A percentile compares a stretch with the other conserved stretches of the same genome.
phyloP scores from a whole-genome alignment of 2,113 vertebrate species.

The Corapipo altera region DNA sequence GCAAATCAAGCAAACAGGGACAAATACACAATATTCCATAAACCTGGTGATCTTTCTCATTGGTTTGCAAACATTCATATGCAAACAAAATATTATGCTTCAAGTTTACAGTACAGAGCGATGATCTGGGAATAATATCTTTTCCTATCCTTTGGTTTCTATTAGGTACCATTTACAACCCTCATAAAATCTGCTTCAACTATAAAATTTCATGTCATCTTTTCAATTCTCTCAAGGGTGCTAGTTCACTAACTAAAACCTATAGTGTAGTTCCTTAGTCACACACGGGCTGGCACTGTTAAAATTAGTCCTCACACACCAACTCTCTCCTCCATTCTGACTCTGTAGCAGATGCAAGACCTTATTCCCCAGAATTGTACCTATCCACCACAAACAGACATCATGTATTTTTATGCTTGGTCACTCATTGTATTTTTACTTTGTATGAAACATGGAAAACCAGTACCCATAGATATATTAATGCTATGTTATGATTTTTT shows the following conservation, averaged over 20 bases:
- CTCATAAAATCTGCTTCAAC: background rate
- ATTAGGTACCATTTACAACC: background rate
- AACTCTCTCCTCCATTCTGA: background rate
- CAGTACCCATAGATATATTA: background rate
- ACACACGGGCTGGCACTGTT: constrained; percentile 62
- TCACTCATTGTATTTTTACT: constrained; percentile 3
- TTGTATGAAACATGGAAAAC: constrained; percentile 19
- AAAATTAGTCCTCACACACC: background rate
- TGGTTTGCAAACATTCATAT: background rate
- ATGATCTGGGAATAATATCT: background rate
- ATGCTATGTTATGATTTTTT: background rate
- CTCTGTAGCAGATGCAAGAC: background rate
- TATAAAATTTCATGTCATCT: background rate
- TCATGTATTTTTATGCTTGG: background rate
- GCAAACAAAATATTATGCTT: background rate
- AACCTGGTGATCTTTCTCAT: background rate
- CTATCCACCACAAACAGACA: background rate
- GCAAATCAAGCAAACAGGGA: background rate
- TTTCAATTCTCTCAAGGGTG: background rate
- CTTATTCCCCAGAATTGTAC: background rate
- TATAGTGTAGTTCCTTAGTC: constrained; percentile 2
- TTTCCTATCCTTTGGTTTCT: background rate
- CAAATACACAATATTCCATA: background rate
- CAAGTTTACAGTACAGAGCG: background rate
- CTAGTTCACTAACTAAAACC: background rate